Evolutionary conservation across 2,797 vertebrate species (phyloP).

Genomic region (Sternotherus odoratus): DNA sequence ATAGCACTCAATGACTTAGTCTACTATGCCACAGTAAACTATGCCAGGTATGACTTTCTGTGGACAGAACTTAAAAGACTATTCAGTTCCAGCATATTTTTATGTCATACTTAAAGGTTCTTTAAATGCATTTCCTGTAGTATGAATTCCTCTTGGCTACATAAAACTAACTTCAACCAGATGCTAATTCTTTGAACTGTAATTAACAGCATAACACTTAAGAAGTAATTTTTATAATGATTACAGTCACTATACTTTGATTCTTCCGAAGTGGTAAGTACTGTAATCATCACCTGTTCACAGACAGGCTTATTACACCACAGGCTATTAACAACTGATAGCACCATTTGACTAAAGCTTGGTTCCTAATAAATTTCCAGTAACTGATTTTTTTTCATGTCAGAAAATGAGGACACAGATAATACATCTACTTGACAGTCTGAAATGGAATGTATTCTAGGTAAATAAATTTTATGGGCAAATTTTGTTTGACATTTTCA

Average conservation of each 20-base stretch:
- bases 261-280: slow-evolving; percentile 63
- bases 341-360: slow-evolving; percentile 63
- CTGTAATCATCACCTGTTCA: slow-evolving; percentile 69
- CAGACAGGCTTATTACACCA: slow-evolving; percentile 20
- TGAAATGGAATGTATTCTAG: not conserved
- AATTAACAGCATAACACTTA: slow-evolving; percentile 69
- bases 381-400: slow-evolving; percentile 21
- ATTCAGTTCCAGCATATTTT: slow-evolving; percentile 15
- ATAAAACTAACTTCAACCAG: slow-evolving; percentile 60
- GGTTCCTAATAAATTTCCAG: slow-evolving; percentile 49
- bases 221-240: slow-evolving; percentile 67
- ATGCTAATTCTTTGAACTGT: slow-evolving; percentile 70
- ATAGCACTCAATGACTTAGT: not conserved
- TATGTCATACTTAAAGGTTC: slow-evolving; percentile 45
- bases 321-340: slow-evolving; percentile 51
- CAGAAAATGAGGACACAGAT: not conserved
- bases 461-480: not conserved
- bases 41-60: not conserved
- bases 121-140: slow-evolving; percentile 66
- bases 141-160: slow-evolving; percentile 37
- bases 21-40: not conserved
- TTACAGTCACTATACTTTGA: slow-evolving; percentile 48
- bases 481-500: not conserved
- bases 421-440: not conserved
- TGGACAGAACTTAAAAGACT: not conserved